Percentiles rank a stretch among this genome's conserved stretches.
Conservation (phyloP, 2,113 vertebrate genomes). For the Pyrgilauda ruficollis region DNA sequence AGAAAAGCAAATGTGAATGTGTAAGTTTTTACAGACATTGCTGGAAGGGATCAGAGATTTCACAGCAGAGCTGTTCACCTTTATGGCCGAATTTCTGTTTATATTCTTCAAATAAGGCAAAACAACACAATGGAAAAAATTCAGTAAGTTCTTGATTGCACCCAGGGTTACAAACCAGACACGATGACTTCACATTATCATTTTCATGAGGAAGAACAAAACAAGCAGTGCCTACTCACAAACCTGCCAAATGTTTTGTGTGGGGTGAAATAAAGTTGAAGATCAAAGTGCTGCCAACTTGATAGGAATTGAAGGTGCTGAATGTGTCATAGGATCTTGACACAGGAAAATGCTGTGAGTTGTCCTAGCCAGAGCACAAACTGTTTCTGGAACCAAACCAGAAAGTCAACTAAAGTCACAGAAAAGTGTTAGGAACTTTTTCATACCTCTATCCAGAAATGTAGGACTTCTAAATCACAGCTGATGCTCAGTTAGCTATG, state of each 20-base stretch:
- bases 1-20: slow-evolving; percentile 13
- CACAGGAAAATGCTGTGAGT: not conserved
- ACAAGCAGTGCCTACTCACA: slow-evolving; percentile 27
- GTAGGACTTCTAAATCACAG: not conserved
- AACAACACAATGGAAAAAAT: slow-evolving; percentile 2
- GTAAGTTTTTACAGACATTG: not conserved
- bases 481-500: not conserved
- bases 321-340: not conserved
- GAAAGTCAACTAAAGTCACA: not conserved
- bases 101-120: slow-evolving; percentile 47
- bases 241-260: not conserved
- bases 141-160: slow-evolving; percentile 56
- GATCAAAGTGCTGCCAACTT: not conserved
- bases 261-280: not conserved
- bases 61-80: slow-evolving; percentile 8
- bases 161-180: slow-evolving; percentile 43
- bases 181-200: slow-evolving; percentile 25
- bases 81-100: slow-evolving; percentile 10
- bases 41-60: not conserved
- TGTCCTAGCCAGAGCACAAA: not conserved
- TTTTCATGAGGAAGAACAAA: slow-evolving; percentile 33
- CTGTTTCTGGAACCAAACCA: not conserved
- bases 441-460: not conserved
- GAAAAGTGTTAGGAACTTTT: not conserved
- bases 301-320: not conserved